Evolutionary conservation across 2,888 invertebrate species (phyloP), one percentile per base, ranked within the genome.

Genomic region (Dascillus cervinus): DNA sequence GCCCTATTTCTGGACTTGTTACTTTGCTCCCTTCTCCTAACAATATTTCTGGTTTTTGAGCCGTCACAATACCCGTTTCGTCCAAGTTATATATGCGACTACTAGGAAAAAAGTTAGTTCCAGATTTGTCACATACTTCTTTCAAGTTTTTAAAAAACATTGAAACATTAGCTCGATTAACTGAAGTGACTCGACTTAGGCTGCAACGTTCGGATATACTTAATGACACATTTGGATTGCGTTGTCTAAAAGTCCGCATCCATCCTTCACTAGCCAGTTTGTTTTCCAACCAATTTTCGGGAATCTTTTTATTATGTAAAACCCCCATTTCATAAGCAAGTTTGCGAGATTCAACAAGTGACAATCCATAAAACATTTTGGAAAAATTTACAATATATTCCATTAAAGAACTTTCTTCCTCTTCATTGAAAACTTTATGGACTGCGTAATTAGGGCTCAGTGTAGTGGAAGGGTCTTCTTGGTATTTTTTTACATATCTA

Each of bases 1-100:
- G 44, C 34, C 57, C 56, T 36, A 52, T 47, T 47, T 61, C 60
- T 3, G 46, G 57, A 34, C 56, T 58, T 12, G 57, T 55, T 2
- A 47, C 47, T 38, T 56, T 49, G 29, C 43, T 49, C n/a, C n/a
- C n/a, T n/a, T n/a, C n/a, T 9, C 46, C 48, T 4, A 53, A 27
- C 22, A 53, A 38, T 32, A 42, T 47, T 17, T 36, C 26, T 10
- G 38, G 42, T 13, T 35, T 27, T 21, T 46, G 46, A 9, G 46
- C 47, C n/a, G n/a, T n/a, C n/a, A n/a, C n/a, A 8, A 44, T 39
- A n/a, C 32, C 42, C 11, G 46, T 50, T 34, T 49, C 46, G 25
- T 53, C 48, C 9, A 47, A 14, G 34, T 50, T 48, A 27, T 32
- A 51, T 17, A 52, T 38, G 23, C 40, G 11, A 14, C 21, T 33